Conservation (phyloP, 1,140 invertebrate genomes). For the Drusus annulatus region DNA sequence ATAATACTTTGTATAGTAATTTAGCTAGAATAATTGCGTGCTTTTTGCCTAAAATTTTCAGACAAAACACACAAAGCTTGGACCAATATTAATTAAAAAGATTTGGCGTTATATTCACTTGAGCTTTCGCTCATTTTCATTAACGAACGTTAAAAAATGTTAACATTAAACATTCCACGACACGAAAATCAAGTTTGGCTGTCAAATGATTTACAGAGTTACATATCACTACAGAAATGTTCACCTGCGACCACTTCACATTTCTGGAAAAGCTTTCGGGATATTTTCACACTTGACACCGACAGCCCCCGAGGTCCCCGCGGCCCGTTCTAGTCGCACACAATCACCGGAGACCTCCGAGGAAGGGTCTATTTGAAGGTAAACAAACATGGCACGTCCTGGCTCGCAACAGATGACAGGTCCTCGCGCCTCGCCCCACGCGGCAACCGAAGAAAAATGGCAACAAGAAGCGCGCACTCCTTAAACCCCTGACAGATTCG, state of each 20-base stretch:
- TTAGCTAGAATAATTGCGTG: too few relatives aligned
- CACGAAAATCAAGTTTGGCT: too few relatives aligned
- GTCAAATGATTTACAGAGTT: too few relatives aligned
- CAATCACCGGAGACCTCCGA: not conserved
- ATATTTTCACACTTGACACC: not conserved
- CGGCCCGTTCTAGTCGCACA: not conserved
- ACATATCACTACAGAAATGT: not conserved
- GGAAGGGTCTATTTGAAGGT: conserved; percentile 10
- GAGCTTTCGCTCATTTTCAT: too few relatives aligned
- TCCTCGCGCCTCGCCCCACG: conserved; percentile 23
- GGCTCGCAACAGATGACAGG: conserved; percentile 46
- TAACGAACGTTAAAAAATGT: too few relatives aligned
- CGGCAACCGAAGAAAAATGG: conserved; percentile 28
- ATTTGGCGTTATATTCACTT: too few relatives aligned
- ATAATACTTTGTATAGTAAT: too few relatives aligned
- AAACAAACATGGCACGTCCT: conserved; percentile 44
- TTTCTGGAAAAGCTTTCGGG: not conserved
- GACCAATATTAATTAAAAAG: too few relatives aligned
- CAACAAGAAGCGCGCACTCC: conserved; percentile 24
- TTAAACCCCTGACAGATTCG: conserved; percentile 7
- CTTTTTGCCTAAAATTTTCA: too few relatives aligned
- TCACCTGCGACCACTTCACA: conserved; percentile 6
- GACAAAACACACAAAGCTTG: too few relatives aligned
- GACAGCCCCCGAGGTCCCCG: not conserved
- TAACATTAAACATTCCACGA: too few relatives aligned